phyloP scores from a whole-genome alignment of 2,888 invertebrate species.

The Liodrosophila aerea region DNA sequence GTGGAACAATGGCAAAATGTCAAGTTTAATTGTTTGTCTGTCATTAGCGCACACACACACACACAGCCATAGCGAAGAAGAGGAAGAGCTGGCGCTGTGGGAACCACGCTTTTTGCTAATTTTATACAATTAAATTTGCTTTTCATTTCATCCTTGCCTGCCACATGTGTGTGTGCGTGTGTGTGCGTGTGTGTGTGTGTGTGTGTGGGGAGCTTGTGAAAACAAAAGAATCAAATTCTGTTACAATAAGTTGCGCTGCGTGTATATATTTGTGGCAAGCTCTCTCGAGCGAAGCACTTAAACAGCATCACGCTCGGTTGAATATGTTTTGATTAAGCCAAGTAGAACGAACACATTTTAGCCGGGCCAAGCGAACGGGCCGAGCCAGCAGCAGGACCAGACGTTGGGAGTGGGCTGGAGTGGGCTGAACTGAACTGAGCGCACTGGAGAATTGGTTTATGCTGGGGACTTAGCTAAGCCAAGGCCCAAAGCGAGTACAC shows the following conservation, averaged over 20 bases:
- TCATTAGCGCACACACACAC: conserved; percentile 52
- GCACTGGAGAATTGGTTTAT: background rate
- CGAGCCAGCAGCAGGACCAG: conserved; percentile 4
- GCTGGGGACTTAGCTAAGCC: conserved; percentile 12
- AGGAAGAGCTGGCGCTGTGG: conserved; percentile 9
- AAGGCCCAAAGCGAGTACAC: conserved; percentile 12
- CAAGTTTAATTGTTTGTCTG: conserved; percentile 73
- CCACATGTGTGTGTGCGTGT: conserved; percentile 2
- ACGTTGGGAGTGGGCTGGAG: background rate
- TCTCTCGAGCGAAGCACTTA: conserved; percentile 73
- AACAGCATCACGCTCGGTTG: conserved; percentile 74
- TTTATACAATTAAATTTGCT: conserved; percentile 70
- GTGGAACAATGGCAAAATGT: conserved; percentile 62
- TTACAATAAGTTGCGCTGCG: conserved; percentile 66
- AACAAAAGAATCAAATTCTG: conserved; percentile 73
- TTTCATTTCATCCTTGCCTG: conserved; percentile 40
- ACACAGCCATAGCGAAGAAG: conserved; percentile 5
- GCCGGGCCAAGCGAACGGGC: conserved; percentile 34
- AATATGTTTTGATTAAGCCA: conserved; percentile 76
- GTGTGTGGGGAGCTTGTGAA: conserved; percentile 23
- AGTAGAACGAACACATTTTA: conserved; percentile 74
- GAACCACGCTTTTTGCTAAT: conserved; percentile 57
- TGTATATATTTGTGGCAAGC: conserved; percentile 68
- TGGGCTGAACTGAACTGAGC: background rate
- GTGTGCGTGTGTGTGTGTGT: conserved; percentile 20